Evolutionary conservation across 2,113 vertebrate genomes (phyloP), one percentile per base, ranked within the genome.

Genomic region (Sturnus vulgaris): DNA sequence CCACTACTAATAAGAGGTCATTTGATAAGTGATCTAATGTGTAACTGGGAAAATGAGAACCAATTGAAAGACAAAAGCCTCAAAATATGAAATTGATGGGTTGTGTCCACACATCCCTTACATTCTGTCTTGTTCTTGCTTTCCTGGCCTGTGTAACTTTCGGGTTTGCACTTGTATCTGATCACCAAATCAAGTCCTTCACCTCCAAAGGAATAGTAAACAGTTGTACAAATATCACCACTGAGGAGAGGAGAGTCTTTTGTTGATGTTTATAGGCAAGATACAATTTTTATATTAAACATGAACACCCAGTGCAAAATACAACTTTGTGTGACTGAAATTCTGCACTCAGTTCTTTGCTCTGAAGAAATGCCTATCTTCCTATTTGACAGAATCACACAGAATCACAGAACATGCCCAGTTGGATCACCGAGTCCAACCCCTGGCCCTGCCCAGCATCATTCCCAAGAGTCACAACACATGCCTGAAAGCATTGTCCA

Each of bases 361-460:
- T 46, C 44, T 24, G 40, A 3, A 42, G 44, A 88, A 69, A 60
- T 33, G 25, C 28, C 35, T n/a, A 1, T 20, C 13, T 63, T 35
- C n/a, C 33, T 50, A 12, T 47, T 37, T 75, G 46, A 44, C 18
- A 59, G 37, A 42, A 66, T 10, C 25, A n/a, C 52, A n/a, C 12
- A 44, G 40, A 35, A n/a, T 40, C 53, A 40, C 44, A 70, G 44
- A 60, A 31, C 5, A 44, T 52, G 25, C 14, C 15, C 24, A 44
- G 31, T 0, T 37, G 27, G 21, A 68, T 33, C 14, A 44, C 17
- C 0, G 3, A 68, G 63, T 37, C 63, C 46, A 59, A 4, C 7
- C 16, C 27, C 70, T 30, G 33, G 44, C 13, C 37, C 25, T 44
- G 63, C 22, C 12, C 53, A 68, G 53, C 27, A 31, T 11, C 63